Conservation (phyloP, 1,140 invertebrate species). For the Drosophila neocordata region DNA sequence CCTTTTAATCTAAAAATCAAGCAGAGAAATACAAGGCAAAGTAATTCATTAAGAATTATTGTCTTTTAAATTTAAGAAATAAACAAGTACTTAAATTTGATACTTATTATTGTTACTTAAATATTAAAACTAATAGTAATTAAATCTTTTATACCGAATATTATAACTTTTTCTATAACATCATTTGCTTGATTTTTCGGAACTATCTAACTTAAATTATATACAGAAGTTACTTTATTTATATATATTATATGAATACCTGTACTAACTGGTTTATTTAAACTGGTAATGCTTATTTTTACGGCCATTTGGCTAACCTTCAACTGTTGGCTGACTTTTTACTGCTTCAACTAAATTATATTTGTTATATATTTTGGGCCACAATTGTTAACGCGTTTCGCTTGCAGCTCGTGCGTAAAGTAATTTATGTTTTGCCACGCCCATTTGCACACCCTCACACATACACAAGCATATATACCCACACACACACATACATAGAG, state of each 20-base stretch:
- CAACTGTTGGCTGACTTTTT: slow-evolving; percentile 15
- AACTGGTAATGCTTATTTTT: slow-evolving; percentile 25
- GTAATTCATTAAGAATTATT: too few relatives aligned
- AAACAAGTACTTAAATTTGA: too few relatives aligned
- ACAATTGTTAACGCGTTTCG: slow-evolving; percentile 60
- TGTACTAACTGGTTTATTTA: slow-evolving; percentile 1
- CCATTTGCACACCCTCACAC: slow-evolving; percentile 31
- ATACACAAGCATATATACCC: slow-evolving; percentile 19
- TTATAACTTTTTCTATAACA: too few relatives aligned
- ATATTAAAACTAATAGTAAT: too few relatives aligned
- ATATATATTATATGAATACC: background rate
- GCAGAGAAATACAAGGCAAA: too few relatives aligned
- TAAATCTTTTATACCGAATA: too few relatives aligned
- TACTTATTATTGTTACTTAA: too few relatives aligned
- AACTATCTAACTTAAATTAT: too few relatives aligned
- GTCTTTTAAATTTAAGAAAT: too few relatives aligned
- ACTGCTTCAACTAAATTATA: slow-evolving; percentile 55
- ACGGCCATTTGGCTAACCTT: slow-evolving; percentile 8
- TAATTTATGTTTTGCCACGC: slow-evolving; percentile 69
- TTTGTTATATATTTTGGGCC: slow-evolving; percentile 34
- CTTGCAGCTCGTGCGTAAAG: slow-evolving; percentile 61
- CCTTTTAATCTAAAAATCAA: too few relatives aligned
- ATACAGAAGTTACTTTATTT: background rate
- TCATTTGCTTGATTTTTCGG: too few relatives aligned
- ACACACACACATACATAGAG: slow-evolving; percentile 13